Evolutionary conservation across 1,140 invertebrate species (phyloP).

Genomic region (Rhopalosiphum padi): DNA sequence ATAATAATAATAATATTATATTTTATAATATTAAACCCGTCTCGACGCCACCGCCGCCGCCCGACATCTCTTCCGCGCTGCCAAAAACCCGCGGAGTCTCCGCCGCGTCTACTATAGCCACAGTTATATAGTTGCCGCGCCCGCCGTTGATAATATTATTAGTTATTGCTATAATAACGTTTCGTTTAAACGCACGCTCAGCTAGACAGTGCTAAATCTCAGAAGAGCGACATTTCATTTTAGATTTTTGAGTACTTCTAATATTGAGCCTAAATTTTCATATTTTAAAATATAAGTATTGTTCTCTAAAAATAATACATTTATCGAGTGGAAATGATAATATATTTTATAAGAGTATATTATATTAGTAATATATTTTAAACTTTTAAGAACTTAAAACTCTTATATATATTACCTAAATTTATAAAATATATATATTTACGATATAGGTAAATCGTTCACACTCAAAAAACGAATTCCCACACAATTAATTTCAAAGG

Average conservation of each 20-base stretch:
- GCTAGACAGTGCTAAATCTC: not conserved
- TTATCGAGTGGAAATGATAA: no score
- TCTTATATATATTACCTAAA: not conserved
- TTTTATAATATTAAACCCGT: slow-evolving; percentile 7
- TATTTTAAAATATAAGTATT: no score
- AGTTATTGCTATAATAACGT: not conserved
- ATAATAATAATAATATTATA: not conserved
- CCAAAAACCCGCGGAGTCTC: not conserved
- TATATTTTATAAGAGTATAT: not conserved
- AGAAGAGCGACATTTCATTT: not conserved
- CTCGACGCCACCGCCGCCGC: not conserved
- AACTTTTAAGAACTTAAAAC: no score
- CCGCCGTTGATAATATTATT: not conserved
- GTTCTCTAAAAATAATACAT: no score
- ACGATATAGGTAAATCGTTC: not conserved
- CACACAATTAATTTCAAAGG: not conserved
- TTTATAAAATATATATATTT: not conserved
- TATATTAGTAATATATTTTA: no score
- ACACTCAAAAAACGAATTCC: not conserved
- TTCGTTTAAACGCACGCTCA: not conserved
- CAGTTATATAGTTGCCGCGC: not conserved
- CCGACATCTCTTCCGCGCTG: not conserved
- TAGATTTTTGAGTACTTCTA: no score
- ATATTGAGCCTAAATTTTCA: no score
- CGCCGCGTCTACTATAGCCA: not conserved